Evolutionary conservation across 2,113 vertebrate species (phyloP).

Genomic region (Ptilorrhoa leucosticta): DNA sequence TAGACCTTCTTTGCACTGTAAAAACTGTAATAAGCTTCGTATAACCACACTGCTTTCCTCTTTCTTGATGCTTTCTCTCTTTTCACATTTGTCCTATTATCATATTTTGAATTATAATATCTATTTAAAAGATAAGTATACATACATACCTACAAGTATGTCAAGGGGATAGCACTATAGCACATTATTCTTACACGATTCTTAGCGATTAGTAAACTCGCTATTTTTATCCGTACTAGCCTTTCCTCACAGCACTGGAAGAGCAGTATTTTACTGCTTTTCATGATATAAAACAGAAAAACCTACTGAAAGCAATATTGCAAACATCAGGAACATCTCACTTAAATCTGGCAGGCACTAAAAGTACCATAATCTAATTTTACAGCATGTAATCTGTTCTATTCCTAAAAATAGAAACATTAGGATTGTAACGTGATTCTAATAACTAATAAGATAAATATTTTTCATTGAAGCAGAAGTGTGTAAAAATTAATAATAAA

Average conservation of each 20-base stretch:
- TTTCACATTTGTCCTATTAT: neutral
- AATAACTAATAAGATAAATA: neutral
- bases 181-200: neutral
- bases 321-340: neutral
- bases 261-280: neutral
- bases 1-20: neutral
- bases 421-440: neutral
- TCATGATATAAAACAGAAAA: neutral
- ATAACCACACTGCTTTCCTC: neutral
- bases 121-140: conserved; percentile 20
- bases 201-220: neutral
- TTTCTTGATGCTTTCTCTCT: neutral
- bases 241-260: neutral
- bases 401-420: neutral
- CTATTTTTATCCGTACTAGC: neutral
- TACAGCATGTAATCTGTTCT: neutral
- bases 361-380: neutral
- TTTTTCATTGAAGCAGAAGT: neutral
- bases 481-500: neutral
- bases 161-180: conserved; percentile 26
- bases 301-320: neutral
- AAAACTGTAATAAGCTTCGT: neutral
- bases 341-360: neutral
- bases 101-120: neutral
- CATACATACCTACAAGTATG: neutral